These are phyloP conservation scores for Melieria omissa DNA, from an alignment of 2,888 invertebrate genomes.

Conservation along the genomic window DNA sequence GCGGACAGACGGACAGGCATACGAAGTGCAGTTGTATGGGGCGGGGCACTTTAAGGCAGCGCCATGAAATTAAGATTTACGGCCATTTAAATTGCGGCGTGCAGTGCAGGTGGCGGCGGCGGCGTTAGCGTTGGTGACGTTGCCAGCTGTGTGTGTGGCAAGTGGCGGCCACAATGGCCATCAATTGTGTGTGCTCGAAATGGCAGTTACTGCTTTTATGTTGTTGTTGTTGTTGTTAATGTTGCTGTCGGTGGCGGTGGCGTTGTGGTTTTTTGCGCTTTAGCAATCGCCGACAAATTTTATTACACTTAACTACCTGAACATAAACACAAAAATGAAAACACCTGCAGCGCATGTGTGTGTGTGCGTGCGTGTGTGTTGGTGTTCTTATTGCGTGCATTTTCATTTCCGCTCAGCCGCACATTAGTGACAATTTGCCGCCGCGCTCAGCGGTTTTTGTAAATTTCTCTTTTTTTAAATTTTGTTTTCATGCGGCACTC, in stretches of 20 bases:
- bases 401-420: conserved; percentile 26
- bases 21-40: too few species aligned
- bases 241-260: too few species aligned
- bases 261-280: conserved; percentile 4
- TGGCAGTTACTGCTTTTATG: too few species aligned
- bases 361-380: neutral
- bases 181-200: neutral
- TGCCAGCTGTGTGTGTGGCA: conserved; percentile 21
- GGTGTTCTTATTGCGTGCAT: conserved; percentile 15
- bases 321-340: neutral
- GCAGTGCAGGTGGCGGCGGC: conserved; percentile 18
- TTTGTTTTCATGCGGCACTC: neutral
- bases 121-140: neutral
- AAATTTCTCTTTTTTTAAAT: neutral
- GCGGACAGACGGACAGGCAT: too few species aligned
- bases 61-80: conserved; percentile 34
- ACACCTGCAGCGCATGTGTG: neutral
- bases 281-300: conserved; percentile 6
- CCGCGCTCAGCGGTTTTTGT: conserved; percentile 17
- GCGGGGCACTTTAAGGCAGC: conserved; percentile 12
- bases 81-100: conserved; percentile 31
- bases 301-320: conserved; percentile 16
- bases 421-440: conserved; percentile 29
- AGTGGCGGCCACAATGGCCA: neutral
- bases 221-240: too few species aligned